Conservation (phyloP, 2,113 vertebrate genomes). For the Plecotus auritus region DNA sequence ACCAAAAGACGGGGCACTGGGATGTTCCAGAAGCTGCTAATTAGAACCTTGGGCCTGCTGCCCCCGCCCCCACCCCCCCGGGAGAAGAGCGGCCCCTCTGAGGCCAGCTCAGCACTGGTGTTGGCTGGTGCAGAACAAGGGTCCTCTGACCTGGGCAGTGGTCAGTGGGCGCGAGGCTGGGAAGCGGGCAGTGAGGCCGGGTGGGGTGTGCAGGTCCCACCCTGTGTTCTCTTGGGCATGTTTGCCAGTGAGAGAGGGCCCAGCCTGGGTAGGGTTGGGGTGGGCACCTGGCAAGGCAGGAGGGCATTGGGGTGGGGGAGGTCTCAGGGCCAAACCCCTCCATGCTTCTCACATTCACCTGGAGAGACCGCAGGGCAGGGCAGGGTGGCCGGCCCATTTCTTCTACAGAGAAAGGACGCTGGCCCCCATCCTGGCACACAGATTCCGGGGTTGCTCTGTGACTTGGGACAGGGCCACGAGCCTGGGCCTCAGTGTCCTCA, state of each 20-base stretch:
- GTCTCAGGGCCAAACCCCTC: not conserved
- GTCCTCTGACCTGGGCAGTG: fast-evolving
- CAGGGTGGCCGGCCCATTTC: not conserved
- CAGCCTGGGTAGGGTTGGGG: not conserved
- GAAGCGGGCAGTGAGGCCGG: not conserved
- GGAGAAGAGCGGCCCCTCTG: not conserved
- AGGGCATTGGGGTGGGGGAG: not conserved
- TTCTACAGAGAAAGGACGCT: not conserved
- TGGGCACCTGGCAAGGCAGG: not conserved
- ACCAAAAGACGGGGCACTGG: slow-evolving; percentile 5
- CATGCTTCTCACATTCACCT: not conserved
- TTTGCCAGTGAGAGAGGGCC: not conserved
- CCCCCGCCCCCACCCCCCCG: not conserved
- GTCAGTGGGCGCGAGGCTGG: not conserved
- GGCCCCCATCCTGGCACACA: not conserved
- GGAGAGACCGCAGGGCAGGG: not conserved
- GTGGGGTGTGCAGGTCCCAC: not conserved
- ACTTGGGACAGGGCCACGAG: not conserved
- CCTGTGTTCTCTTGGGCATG: fast-evolving
- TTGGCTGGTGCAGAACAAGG: fast-evolving
- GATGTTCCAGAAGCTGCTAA: slow-evolving; percentile 77
- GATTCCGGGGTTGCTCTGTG: not conserved
- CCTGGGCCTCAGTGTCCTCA: not conserved
- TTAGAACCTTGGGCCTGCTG: slow-evolving; percentile 73
- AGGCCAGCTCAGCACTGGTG: slow-evolving; percentile 38